Conservation (phyloP, 2,113 vertebrate genomes). For the Hepsetus odoe region DNA sequence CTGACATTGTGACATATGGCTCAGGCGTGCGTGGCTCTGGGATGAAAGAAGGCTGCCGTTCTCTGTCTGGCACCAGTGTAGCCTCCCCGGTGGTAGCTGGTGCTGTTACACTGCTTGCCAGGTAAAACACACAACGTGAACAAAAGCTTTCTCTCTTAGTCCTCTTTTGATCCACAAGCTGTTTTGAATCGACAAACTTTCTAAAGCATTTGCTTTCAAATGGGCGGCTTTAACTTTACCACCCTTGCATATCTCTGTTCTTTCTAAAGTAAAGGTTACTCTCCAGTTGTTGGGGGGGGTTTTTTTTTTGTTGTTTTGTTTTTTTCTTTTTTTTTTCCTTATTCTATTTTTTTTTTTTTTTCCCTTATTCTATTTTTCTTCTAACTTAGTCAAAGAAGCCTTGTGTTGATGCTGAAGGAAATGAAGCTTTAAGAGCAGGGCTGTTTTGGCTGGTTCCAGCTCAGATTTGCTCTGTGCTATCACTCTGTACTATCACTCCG, state of each 20-base stretch:
- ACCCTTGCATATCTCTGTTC: too few relatives aligned
- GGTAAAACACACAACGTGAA: constrained; percentile 69
- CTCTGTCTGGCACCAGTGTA: constrained; percentile 95
- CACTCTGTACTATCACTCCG: not conserved
- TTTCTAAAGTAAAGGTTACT: not conserved
- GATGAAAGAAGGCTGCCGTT: constrained; percentile 96
- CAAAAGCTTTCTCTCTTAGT: not conserved
- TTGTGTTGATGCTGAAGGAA: not conserved
- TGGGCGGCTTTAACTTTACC: not conserved
- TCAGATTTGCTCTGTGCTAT: not conserved
- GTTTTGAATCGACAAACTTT: not conserved
- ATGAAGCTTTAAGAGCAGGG: not conserved
- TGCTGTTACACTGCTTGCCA: constrained; percentile 92
- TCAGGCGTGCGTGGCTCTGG: constrained; percentile 96
- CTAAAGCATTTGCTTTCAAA: not conserved
- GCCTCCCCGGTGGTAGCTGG: constrained; percentile 98
- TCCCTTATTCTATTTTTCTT: not conserved
- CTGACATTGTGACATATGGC: constrained; percentile 95
- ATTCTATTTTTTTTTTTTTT: too few relatives aligned
- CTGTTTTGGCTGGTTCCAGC: constrained; percentile 11
- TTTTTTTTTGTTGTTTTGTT: too few relatives aligned
- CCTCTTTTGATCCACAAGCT: not conserved
- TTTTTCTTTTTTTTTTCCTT: too few relatives aligned
- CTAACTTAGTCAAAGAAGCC: not conserved
- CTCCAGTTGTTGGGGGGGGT: not conserved